A percentile compares a stretch with the other conserved stretches of the same genome.
These are phyloP conservation scores for Cichladusa arquata DNA, from an alignment of 2,113 vertebrate genomes.

Conservation along the genomic window DNA sequence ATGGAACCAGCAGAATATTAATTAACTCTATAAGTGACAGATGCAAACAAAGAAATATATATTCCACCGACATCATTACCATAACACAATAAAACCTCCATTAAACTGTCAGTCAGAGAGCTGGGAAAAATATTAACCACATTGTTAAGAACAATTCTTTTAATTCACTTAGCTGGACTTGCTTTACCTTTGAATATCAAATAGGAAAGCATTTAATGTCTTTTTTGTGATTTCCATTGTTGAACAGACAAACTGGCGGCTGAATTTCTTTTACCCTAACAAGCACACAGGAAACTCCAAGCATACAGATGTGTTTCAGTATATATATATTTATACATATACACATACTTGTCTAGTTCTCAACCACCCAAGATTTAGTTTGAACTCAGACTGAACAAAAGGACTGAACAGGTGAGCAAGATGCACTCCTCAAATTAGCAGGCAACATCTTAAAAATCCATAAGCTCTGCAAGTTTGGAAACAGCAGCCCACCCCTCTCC, in stretches of 20 bases:
- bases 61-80: background rate
- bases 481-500: background rate
- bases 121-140: background rate
- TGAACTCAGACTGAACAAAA: background rate
- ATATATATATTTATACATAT: fast-evolving
- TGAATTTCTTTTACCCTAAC: background rate
- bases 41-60: conserved; percentile 25
- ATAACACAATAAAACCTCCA: background rate
- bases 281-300: background rate
- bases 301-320: background rate
- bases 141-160: background rate
- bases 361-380: background rate
- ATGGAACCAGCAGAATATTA: background rate
- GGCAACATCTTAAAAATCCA: background rate
- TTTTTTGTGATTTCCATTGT: background rate
- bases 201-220: background rate
- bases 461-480: background rate
- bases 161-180: background rate
- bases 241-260: background rate
- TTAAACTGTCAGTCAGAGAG: conserved; percentile 2
- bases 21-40: conserved; percentile 2
- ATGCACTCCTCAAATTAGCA: background rate
- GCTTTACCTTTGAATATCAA: background rate
- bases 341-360: background rate
- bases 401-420: background rate